These are phyloP conservation scores for Athene noctua DNA, from an alignment of 2,113 vertebrate species.

Conservation along the genomic window DNA sequence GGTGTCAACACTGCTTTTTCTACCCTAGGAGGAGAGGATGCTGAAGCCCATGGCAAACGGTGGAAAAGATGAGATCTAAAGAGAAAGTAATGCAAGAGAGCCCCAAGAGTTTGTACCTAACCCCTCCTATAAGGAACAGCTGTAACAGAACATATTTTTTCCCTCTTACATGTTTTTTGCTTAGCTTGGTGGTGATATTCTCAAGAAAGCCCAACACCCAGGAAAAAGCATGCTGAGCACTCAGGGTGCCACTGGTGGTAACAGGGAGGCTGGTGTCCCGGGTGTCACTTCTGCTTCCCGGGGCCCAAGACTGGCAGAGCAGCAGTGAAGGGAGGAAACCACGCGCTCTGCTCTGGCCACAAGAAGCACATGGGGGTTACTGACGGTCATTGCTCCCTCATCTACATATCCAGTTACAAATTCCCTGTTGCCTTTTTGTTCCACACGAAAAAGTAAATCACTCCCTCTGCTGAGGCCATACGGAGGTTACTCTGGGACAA, in stretches of 20 bases:
- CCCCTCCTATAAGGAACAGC: neutral
- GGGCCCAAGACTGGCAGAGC: neutral
- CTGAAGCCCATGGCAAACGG: rapidly evolving
- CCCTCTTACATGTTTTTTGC: neutral
- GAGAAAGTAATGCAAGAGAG: neutral
- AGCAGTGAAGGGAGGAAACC: neutral
- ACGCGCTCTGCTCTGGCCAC: neutral
- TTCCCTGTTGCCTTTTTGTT: slow-evolving; percentile 59
- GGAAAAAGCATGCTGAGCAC: neutral
- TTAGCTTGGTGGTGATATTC: neutral
- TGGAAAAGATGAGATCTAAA: neutral
- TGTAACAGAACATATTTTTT: neutral
- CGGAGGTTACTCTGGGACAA: slow-evolving; percentile 37
- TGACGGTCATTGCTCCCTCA: slow-evolving; percentile 72
- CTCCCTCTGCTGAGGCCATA: neutral
- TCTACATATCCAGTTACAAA: slow-evolving; percentile 69
- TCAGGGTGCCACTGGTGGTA: rapidly evolving
- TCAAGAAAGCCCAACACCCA: neutral
- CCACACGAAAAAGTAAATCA: slow-evolving; percentile 45
- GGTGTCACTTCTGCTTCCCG: neutral
- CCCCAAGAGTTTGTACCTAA: neutral
- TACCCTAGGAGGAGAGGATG: neutral
- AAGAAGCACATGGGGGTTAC: slow-evolving; percentile 58
- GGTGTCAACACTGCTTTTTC: neutral
- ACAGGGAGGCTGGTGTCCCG: rapidly evolving